A percentile compares a stretch with the other conserved stretches of the same genome.
Evolutionary conservation across 2,797 vertebrate genomes (phyloP).

Genomic region (Spea hammondii): DNA sequence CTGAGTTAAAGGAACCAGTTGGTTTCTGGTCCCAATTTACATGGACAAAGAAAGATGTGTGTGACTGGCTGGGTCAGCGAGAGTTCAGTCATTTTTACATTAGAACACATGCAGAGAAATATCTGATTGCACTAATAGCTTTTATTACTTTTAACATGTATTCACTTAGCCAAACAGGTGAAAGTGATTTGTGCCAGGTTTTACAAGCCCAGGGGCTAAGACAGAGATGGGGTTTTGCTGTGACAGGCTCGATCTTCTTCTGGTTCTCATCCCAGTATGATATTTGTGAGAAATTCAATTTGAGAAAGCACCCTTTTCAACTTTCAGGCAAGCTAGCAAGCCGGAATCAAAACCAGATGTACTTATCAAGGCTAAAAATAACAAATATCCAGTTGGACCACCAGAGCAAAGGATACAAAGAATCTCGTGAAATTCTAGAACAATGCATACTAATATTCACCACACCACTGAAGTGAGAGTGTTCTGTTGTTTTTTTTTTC

Average conservation of each 20-base stretch:
- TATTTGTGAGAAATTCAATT: conserved; percentile 97
- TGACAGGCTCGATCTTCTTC: conserved; percentile 72
- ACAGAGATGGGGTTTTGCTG: conserved; percentile 69
- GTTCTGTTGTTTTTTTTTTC: conserved; percentile 37
- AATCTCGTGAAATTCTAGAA: conserved; percentile 68
- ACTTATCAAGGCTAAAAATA: conserved; percentile 92
- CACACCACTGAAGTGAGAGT: conserved; percentile 55
- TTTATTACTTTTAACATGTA: conserved; percentile 78
- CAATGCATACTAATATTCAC: conserved; percentile 67
- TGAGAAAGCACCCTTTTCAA: conserved; percentile 73
- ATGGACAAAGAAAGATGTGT: conserved; percentile 62
- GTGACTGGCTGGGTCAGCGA: conserved; percentile 69
- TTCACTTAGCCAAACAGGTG: conserved; percentile 84
- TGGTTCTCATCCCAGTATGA: conserved; percentile 79
- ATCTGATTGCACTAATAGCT: conserved; percentile 73
- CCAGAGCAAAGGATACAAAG: conserved; percentile 75
- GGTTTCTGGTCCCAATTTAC: conserved; percentile 57
- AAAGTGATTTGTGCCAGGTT: conserved; percentile 85
- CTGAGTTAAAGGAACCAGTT: conserved; percentile 32
- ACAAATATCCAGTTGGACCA: conserved; percentile 91
- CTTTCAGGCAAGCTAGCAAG: conserved; percentile 83
- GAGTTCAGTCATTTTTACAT: conserved; percentile 74
- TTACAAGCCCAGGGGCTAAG: conserved; percentile 71
- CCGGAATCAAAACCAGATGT: conserved; percentile 99
- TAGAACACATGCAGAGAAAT: conserved; percentile 67